Percentiles rank a stretch among this genome's conserved stretches.
phyloP scores from a whole-genome alignment of 2,888 invertebrate species.

The Cactoblastis cactorum region DNA sequence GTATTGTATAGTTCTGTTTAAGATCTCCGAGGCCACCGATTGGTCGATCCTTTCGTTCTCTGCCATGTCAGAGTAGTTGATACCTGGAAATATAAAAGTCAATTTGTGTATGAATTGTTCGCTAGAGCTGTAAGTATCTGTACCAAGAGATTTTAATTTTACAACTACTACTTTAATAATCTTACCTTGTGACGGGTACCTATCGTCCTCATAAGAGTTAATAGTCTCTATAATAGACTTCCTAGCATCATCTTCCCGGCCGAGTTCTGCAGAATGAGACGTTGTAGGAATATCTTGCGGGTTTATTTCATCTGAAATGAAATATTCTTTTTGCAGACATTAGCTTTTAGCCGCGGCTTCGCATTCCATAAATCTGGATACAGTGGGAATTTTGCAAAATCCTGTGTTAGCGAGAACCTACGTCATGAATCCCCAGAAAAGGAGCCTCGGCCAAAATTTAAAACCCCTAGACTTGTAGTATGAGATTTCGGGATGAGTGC shows the following conservation, averaged over 20 bases:
- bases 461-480: too few species aligned
- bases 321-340: too few species aligned
- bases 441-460: too few species aligned
- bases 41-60: conserved; percentile 58
- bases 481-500: too few species aligned
- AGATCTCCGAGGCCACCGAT: conserved; percentile 56
- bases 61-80: conserved; percentile 41
- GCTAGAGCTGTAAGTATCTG: too few species aligned
- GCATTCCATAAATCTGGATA: too few species aligned
- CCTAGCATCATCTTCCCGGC: conserved; percentile 44
- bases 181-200: conserved; percentile 70
- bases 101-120: background rate
- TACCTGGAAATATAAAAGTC: conserved; percentile 35
- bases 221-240: conserved; percentile 55
- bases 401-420: too few species aligned
- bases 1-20: conserved; percentile 51
- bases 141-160: too few species aligned
- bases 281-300: conserved; percentile 15
- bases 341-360: too few species aligned
- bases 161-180: too few species aligned
- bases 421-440: too few species aligned
- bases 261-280: conserved; percentile 32
- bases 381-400: too few species aligned
- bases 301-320: conserved; percentile 15
- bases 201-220: conserved; percentile 58